Evolutionary conservation across 2,113 vertebrate species (phyloP).

Genomic region (Catharus minimus): DNA sequence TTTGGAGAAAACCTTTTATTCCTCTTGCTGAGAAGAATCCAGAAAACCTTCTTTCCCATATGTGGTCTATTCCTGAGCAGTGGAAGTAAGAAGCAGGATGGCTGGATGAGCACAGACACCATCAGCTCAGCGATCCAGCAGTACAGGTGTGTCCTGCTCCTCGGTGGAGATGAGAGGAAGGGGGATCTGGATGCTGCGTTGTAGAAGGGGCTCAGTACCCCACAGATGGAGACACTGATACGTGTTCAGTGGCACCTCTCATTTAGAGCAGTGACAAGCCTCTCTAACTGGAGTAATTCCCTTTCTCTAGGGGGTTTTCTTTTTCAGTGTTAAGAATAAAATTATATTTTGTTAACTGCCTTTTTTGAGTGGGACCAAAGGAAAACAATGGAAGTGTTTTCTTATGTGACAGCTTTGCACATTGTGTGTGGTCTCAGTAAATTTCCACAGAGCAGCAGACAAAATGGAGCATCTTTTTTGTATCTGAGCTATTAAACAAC

Average conservation of each 20-base stretch:
- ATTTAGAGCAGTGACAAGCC: not conserved
- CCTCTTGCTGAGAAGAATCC: not conserved
- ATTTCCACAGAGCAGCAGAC: slow-evolving; percentile 1
- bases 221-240: not conserved
- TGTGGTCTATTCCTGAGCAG: not conserved
- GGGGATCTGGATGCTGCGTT: not conserved
- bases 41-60: not conserved
- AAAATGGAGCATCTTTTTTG: not conserved
- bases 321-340: not conserved
- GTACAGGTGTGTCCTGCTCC: not conserved
- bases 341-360: not conserved
- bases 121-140: rapidly evolving
- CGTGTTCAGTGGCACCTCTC: not conserved
- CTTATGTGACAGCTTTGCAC: not conserved
- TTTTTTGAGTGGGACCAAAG: not conserved
- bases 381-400: not conserved
- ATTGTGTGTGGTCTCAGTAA: not conserved
- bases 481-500: slow-evolving; percentile 6
- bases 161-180: rapidly evolving
- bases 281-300: not conserved
- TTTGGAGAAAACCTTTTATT: not conserved
- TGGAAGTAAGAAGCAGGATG: not conserved
- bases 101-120: not conserved
- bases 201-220: not conserved
- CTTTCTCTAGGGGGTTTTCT: not conserved